These are phyloP conservation scores for Netelia virgata DNA, from an alignment of 2,888 invertebrate genomes.

Conservation along the genomic window DNA sequence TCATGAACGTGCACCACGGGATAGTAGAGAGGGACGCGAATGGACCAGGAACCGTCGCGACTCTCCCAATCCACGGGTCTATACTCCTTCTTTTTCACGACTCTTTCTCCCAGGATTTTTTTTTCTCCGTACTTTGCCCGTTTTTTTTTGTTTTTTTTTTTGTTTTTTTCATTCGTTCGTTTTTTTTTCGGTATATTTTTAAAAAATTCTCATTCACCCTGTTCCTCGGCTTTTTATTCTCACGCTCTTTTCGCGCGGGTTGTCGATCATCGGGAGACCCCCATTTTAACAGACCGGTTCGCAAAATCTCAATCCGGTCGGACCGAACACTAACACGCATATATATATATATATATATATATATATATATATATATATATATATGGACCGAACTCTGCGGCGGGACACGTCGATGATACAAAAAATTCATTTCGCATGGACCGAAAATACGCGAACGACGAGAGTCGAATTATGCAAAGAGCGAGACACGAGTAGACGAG, in stretches of 20 bases:
- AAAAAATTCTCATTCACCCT: slow-evolving; percentile 16
- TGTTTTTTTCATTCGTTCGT: slow-evolving; percentile 12
- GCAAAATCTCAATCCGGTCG: slow-evolving; percentile 50
- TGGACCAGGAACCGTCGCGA: slow-evolving; percentile 57
- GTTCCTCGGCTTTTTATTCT: slow-evolving; percentile 62
- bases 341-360: not conserved
- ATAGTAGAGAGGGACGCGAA: slow-evolving; percentile 69
- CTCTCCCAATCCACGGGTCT: slow-evolving; percentile 23
- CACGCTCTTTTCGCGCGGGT: slow-evolving; percentile 59
- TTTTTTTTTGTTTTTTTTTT: slow-evolving; percentile 19
- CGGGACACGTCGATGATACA: not conserved
- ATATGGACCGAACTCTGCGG: not conserved
- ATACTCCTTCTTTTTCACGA: slow-evolving; percentile 8
- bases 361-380: slow-evolving; percentile 5
- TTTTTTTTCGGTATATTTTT: slow-evolving; percentile 11
- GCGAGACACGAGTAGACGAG: slow-evolving; percentile 8
- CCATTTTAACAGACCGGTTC: slow-evolving; percentile 49
- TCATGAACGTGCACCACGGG: slow-evolving; percentile 76
- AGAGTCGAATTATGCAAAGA: slow-evolving; percentile 36
- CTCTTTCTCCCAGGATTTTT: slow-evolving; percentile 19
- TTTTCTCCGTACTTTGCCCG: slow-evolving; percentile 15
- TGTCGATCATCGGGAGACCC: slow-evolving; percentile 48
- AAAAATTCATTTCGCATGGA: slow-evolving; percentile 6
- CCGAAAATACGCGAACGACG: slow-evolving; percentile 7
- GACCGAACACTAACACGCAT: not conserved